Conservation (phyloP, 2,888 invertebrate genomes). For the Syrista parreyssii region DNA sequence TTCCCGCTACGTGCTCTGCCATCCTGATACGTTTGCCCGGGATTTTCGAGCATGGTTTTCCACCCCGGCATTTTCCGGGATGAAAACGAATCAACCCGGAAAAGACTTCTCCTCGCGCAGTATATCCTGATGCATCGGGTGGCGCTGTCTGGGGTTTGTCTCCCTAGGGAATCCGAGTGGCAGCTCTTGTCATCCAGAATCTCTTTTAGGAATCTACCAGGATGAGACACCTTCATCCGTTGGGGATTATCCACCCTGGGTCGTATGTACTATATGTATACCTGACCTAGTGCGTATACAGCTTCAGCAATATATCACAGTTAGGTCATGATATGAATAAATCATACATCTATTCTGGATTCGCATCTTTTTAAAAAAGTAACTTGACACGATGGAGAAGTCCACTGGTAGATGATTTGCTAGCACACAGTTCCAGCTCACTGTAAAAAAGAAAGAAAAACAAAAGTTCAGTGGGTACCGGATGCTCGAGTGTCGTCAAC, state of each 20-base stretch:
- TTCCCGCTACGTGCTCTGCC: conserved; percentile 21
- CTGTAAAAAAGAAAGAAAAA: not conserved
- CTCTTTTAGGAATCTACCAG: not conserved
- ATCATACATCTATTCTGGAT: not conserved
- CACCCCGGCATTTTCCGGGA: conserved; percentile 21
- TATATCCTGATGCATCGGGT: conserved; percentile 29
- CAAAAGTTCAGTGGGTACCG: not conserved
- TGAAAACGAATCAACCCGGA: not conserved
- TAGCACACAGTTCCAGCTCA: not conserved
- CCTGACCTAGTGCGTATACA: not conserved
- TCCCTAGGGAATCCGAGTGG: conserved; percentile 15
- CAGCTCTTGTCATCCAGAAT: not conserved
- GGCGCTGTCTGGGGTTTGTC: conserved; percentile 28
- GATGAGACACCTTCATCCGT: not conserved
- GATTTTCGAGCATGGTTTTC: conserved; percentile 34
- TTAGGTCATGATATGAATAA: not conserved
- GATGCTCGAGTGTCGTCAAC: not conserved
- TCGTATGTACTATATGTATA: not conserved
- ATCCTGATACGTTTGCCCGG: conserved; percentile 34
- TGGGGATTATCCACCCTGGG: not conserved
- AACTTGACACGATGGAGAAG: not conserved
- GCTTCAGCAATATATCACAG: not conserved
- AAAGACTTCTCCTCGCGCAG: conserved; percentile 30
- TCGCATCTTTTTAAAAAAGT: not conserved
- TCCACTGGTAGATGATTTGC: not conserved